Conservation (phyloP, 2,797 vertebrate genomes). For the Streptopelia turtur region DNA sequence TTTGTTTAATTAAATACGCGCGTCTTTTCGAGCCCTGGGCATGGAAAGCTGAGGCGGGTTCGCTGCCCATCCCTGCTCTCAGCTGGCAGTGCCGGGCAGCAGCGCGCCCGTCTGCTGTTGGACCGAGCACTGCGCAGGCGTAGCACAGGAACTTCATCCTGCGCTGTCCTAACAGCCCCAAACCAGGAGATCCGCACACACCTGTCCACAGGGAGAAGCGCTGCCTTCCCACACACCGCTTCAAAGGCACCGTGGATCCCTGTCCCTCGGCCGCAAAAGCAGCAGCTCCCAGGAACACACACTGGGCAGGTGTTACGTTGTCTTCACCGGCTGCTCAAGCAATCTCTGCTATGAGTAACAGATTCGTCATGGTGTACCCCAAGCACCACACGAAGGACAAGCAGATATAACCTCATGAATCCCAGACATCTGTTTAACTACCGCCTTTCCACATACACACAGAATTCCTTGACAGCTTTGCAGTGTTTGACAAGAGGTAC, state of each 20-base stretch:
- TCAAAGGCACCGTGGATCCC: not conserved
- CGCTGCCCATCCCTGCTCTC: not conserved
- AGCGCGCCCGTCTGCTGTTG: not conserved
- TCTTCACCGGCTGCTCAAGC: not conserved
- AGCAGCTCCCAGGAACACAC: not conserved
- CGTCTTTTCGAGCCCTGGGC: not conserved
- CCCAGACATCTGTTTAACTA: not conserved
- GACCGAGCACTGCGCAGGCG: accelerated
- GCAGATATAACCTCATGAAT: not conserved
- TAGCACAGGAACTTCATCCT: not conserved
- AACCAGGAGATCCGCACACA: not conserved
- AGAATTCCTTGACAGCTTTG: not conserved
- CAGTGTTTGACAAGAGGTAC: not conserved
- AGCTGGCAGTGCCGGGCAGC: not conserved
- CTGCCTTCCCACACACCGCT: not conserved
- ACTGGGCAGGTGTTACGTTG: not conserved
- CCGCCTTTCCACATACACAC: not conserved
- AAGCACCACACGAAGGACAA: not conserved
- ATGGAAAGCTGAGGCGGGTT: accelerated
- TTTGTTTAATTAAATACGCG: not conserved
- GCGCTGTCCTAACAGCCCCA: not conserved
- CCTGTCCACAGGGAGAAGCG: not conserved
- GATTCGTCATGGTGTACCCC: not conserved
- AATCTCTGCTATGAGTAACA: accelerated
- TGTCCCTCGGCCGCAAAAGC: not conserved